phyloP scores from a whole-genome alignment of 2,888 invertebrate genomes.

The Trilocha varians region DNA sequence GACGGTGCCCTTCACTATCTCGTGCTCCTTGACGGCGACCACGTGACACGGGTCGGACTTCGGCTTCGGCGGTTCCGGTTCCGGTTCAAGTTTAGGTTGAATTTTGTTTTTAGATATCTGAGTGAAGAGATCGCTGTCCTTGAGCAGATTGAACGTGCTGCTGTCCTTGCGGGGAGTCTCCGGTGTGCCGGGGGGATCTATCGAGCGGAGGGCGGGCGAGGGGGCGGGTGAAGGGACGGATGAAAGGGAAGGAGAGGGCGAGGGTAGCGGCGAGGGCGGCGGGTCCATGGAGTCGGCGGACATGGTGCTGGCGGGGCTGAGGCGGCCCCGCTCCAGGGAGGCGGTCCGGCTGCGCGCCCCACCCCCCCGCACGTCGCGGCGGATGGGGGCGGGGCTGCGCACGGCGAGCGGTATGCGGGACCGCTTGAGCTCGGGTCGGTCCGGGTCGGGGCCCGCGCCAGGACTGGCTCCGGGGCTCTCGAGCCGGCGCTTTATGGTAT shows the following conservation, averaged over 20 bases:
- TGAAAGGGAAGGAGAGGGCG: no score
- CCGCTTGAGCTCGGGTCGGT: slow-evolving; percentile 49
- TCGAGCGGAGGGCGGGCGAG: no score
- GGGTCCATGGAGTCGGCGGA: slow-evolving; percentile 32
- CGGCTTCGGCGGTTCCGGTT: slow-evolving; percentile 16
- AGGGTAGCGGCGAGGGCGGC: no score
- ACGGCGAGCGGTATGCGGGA: slow-evolving; percentile 60
- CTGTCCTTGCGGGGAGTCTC: slow-evolving; percentile 61
- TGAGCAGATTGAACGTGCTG: slow-evolving; percentile 76
- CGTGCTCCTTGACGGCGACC: slow-evolving; percentile 79
- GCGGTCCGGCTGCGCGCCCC: slow-evolving; percentile 38
- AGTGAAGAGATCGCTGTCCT: slow-evolving; percentile 79
- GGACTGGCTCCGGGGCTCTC: slow-evolving; percentile 66
- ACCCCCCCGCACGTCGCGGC: slow-evolving; percentile 41
- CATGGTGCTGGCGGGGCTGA: slow-evolving; percentile 23
- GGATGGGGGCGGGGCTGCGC: slow-evolving; percentile 53
- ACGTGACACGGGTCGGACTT: slow-evolving; percentile 61
- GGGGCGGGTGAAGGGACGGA: slow-evolving; percentile 26
- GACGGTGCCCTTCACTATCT: slow-evolving; percentile 78
- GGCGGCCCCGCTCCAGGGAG: slow-evolving; percentile 32
- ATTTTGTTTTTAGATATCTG: slow-evolving; percentile 74
- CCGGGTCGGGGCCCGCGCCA: slow-evolving; percentile 49
- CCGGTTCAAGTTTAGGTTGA: slow-evolving; percentile 18
- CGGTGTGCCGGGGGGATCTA: slow-evolving; percentile 23
- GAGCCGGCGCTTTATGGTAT: slow-evolving; percentile 75